Evolutionary conservation across 2,888 invertebrate species (phyloP).

Genomic region (Lacanobia wlatinum): DNA sequence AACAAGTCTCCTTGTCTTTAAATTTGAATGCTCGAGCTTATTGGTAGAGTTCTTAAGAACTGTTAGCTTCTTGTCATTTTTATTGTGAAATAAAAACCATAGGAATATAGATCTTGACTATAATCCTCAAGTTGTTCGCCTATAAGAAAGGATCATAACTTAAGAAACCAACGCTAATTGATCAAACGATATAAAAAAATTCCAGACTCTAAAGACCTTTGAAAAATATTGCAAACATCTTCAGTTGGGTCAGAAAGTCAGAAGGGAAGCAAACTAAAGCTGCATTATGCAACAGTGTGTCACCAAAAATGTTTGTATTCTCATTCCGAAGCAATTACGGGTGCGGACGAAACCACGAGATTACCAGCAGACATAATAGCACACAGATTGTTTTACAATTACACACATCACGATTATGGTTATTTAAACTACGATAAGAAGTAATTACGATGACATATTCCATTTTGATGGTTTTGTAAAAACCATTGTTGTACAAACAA

Average conservation of each 20-base stretch:
- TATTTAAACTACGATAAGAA: constrained; percentile 67
- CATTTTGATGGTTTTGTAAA: constrained; percentile 61
- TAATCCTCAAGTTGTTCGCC: not conserved
- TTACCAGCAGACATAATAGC: constrained; percentile 61
- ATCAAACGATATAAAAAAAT: too few species aligned
- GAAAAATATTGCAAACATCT: not conserved
- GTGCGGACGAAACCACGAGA: constrained; percentile 52
- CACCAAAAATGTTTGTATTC: constrained; percentile 52
- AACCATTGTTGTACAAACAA: constrained; percentile 49
- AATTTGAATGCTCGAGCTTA: constrained; percentile 13
- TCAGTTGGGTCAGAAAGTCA: not conserved
- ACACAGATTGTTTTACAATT: constrained; percentile 67
- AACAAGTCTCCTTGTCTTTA: constrained; percentile 39
- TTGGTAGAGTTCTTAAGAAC: constrained; percentile 3
- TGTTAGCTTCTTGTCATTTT: not conserved
- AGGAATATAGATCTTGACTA: not conserved
- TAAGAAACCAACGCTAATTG: too few species aligned
- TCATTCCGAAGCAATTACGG: constrained; percentile 52
- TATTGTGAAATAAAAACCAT: too few species aligned
- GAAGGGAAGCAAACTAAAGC: not conserved
- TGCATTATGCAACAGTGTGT: constrained; percentile 43
- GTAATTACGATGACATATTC: constrained; percentile 63
- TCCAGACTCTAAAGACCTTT: not conserved
- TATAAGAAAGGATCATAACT: too few species aligned
- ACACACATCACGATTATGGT: constrained; percentile 62